Base-by-base conservation (phyloP, 2,113 vertebrate genomes). In the Bagarius yarrelli region DNA sequence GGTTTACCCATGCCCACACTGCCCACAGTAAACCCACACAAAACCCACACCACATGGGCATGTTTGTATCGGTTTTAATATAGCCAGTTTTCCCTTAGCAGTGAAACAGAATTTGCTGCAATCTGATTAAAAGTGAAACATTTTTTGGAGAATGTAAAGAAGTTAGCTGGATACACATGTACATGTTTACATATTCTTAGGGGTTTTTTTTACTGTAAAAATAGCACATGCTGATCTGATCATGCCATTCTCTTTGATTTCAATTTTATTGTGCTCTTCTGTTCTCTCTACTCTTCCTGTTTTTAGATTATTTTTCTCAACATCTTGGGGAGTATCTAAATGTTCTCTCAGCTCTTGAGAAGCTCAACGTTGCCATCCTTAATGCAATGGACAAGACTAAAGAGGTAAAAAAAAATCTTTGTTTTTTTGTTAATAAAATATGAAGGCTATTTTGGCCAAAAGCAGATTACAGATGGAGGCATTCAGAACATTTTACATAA, bases 361-460 rank as follows among this genome's bases (percentile, higher is more conserved):
- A 93, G 0, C 94, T 99, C 71, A 99, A 99, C 78, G 80, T 94
- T 0, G 94, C 96, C 0, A 95, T 99, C 84, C 92, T 99, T 76
- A 93, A 94, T 78, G 97, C 98, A 44, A 98, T 99, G 97, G 97
- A 98, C 88, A 94, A 96, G 90, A 99, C 98, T 79, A 99, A 98
- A 87, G 89, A 95, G 95, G 97, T 98, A 89, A 93, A 92, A 36
- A 18, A 67, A 8, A 1, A 8, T 3, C 6, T 40, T 4, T 47
- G 4, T 47, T 47, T 47, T 47, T 47, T 47, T 47, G 44, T 47
- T 47, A 47, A 47, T 47, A 47, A 47, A 47, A 47, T 47, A 47
- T 47, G 44, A 47, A 47, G 44, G 4, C 44, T 3, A 64, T 40
- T 74, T 21, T 75, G 60, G 18, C 63, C 27, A 32, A 27, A 59